Conservation (phyloP, 2,797 vertebrate species). For the Ibycter americanus region DNA sequence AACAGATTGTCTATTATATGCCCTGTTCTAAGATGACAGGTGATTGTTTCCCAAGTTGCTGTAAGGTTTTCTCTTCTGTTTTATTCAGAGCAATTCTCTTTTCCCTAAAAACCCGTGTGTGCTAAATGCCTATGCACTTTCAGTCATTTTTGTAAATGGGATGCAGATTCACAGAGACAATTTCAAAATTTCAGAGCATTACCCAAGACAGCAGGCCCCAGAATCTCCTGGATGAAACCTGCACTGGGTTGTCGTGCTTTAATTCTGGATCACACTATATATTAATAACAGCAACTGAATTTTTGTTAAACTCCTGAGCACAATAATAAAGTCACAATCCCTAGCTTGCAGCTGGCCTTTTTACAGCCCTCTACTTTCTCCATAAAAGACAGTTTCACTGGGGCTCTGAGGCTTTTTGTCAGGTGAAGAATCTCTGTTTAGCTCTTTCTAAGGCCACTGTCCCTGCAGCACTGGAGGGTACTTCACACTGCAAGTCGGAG, state of each 20-base stretch:
- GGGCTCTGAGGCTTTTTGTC: not conserved
- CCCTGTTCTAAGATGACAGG: not conserved
- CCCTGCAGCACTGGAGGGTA: not conserved
- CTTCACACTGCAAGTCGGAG: not conserved
- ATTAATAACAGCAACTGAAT: not conserved
- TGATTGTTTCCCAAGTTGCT: not conserved
- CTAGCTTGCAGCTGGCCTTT: not conserved
- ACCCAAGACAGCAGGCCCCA: not conserved
- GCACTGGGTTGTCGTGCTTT: not conserved
- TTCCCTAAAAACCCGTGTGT: not conserved
- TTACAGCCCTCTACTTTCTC: not conserved
- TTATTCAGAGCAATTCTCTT: not conserved
- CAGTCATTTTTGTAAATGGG: not conserved
- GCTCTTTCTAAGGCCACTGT: not conserved
- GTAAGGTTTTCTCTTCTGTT: slow-evolving; percentile 12
- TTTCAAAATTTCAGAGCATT: not conserved
- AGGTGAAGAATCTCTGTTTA: not conserved
- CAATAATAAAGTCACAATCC: not conserved
- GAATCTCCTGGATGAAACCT: not conserved
- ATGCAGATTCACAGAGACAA: not conserved
- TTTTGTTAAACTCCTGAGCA: not conserved
- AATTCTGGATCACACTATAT: not conserved
- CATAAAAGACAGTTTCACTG: not conserved
- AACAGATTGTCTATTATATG: not conserved
- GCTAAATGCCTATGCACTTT: not conserved